phyloP scores from a whole-genome alignment of 2,888 invertebrate species.

The Tenthredo amoena region DNA sequence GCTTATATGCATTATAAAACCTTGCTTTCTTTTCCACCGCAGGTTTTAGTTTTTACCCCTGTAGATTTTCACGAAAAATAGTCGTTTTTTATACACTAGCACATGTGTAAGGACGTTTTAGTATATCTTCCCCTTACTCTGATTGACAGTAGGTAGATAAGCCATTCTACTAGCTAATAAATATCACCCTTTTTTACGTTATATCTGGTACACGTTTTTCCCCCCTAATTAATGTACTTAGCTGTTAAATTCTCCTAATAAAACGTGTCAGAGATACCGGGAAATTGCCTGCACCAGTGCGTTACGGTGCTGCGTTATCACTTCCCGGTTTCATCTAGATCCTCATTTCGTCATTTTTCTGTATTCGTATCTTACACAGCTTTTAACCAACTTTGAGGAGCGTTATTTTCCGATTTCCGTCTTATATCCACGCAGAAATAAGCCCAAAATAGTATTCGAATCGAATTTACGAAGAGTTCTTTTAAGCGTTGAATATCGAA shows the following conservation, averaged over 20 bases:
- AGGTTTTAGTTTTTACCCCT: background rate
- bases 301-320: background rate
- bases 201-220: background rate
- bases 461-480: background rate
- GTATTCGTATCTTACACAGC: too few species aligned
- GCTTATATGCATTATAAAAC: background rate
- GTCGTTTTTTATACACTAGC: background rate
- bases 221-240: background rate
- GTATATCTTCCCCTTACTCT: background rate
- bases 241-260: slow-evolving; percentile 1
- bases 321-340: background rate
- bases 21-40: too few species aligned
- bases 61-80: background rate
- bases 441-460: background rate
- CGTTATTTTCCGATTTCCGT: background rate
- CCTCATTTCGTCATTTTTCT: background rate
- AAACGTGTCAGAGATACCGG: background rate
- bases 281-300: background rate
- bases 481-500: background rate
- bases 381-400: too few species aligned
- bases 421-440: background rate
- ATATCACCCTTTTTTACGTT: background rate
- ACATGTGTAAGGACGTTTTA: background rate
- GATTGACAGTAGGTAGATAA: slow-evolving; percentile 18
- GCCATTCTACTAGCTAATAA: background rate